phyloP scores from a whole-genome alignment of 2,113 vertebrate species.

The Chamaea fasciata region DNA sequence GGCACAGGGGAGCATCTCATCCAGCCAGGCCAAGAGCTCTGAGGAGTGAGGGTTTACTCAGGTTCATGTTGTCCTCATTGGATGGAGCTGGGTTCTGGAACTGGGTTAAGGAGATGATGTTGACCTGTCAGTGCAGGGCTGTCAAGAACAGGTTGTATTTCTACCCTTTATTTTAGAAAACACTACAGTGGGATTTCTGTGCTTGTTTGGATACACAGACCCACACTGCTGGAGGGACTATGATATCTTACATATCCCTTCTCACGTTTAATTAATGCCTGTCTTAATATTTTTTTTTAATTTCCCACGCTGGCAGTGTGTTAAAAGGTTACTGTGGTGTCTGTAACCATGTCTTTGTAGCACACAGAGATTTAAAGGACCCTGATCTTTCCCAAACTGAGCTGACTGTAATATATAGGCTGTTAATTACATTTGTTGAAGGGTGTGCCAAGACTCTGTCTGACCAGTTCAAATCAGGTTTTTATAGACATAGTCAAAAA shows the following conservation, averaged over 20 bases:
- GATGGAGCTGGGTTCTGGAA: neutral
- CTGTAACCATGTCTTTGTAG: conserved; percentile 38
- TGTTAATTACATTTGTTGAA: conserved; percentile 45
- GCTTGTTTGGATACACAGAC: conserved; percentile 2
- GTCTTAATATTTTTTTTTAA: conserved; percentile 15
- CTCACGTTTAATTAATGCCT: conserved; percentile 64
- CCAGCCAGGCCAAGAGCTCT: neutral
- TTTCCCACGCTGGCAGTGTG: conserved; percentile 28
- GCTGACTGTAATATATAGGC: conserved; percentile 4
- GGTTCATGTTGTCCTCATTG: neutral
- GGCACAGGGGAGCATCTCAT: neutral
- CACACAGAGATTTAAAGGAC: conserved; percentile 50
- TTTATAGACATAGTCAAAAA: neutral
- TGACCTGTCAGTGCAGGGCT: neutral
- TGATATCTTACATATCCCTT: conserved; percentile 34
- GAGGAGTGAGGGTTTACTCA: neutral
- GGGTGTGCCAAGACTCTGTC: neutral
- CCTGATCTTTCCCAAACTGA: conserved; percentile 57
- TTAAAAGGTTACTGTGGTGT: conserved; percentile 49
- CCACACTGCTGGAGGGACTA: neutral
- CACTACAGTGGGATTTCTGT: neutral
- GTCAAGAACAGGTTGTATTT: neutral
- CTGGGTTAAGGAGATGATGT: neutral
- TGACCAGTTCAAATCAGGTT: neutral
- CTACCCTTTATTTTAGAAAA: neutral